These are phyloP conservation scores for Sigmodon hispidus DNA, from an alignment of 2,113 vertebrate species.

Conservation along the genomic window DNA sequence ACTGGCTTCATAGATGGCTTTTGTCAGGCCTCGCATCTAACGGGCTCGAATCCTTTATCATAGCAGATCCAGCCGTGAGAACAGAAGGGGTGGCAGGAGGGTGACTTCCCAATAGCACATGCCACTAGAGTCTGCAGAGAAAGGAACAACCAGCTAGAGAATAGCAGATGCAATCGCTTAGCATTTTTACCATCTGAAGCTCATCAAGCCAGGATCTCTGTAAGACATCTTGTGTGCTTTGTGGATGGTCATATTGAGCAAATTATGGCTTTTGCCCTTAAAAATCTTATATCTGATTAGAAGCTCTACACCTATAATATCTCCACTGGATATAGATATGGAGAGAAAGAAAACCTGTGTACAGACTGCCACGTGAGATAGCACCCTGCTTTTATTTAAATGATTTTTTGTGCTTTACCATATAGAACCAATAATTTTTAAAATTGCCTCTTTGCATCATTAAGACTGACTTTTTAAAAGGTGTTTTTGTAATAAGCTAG, in stretches of 20 bases:
- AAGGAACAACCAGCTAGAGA: conserved; percentile 70
- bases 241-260: conserved; percentile 82
- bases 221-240: conserved; percentile 79
- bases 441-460: conserved; percentile 76
- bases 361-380: conserved; percentile 64
- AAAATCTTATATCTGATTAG: conserved; percentile 79
- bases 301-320: conserved; percentile 78
- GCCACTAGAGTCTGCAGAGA: conserved; percentile 64
- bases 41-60: conserved; percentile 59
- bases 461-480: conserved; percentile 72
- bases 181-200: conserved; percentile 82
- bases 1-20: conserved; percentile 96
- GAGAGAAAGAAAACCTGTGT: conserved; percentile 45
- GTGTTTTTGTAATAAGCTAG: conserved; percentile 79
- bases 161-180: conserved; percentile 78
- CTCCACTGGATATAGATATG: conserved; percentile 71
- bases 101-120: neutral
- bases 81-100: conserved; percentile 52
- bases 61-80: neutral
- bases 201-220: conserved; percentile 83
- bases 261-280: conserved; percentile 78
- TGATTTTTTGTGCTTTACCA: conserved; percentile 79
- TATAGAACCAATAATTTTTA: conserved; percentile 70
- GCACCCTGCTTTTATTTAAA: conserved; percentile 66
- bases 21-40: conserved; percentile 96